Evolutionary conservation across 2,797 vertebrate genomes (phyloP).

Genomic region (Sciurus vulgaris): DNA sequence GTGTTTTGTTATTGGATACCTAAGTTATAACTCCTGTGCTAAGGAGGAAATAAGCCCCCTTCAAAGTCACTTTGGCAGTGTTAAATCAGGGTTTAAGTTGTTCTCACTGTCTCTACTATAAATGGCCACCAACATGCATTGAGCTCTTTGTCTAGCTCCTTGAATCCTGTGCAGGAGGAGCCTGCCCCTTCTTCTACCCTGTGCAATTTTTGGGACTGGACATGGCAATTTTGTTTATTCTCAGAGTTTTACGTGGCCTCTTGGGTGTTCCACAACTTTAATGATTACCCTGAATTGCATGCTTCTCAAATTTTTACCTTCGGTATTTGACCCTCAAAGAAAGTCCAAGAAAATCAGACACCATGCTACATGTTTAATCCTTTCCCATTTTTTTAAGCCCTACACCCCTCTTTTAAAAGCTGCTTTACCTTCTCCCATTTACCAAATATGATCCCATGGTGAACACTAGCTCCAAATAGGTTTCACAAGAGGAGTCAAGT

Average conservation of each 20-base stretch:
- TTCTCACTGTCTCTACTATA: not conserved
- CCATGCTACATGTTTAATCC: not conserved
- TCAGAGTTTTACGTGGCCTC: not conserved
- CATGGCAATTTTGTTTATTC: not conserved
- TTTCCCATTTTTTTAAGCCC: not conserved
- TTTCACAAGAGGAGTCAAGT: not conserved
- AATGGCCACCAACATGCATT: not conserved
- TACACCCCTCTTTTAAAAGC: not conserved
- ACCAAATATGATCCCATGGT: not conserved
- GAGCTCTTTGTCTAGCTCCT: not conserved
- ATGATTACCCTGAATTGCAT: not conserved
- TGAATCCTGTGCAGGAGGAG: not conserved
- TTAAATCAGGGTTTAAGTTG: not conserved
- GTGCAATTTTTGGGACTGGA: not conserved
- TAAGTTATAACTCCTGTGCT: not conserved
- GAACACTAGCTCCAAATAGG: not conserved
- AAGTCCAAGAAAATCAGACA: not conserved
- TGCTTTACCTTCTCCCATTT: not conserved
- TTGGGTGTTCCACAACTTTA: not conserved
- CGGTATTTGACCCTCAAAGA: not conserved
- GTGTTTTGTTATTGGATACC: not conserved
- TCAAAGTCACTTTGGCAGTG: not conserved
- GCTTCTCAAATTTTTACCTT: not conserved
- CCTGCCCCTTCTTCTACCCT: rapidly evolving
- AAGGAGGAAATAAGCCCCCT: not conserved